A percentile compares a stretch with the other conserved stretches of the same genome.
Evolutionary conservation across 2,888 invertebrate species (phyloP).

Genomic region (Drosophila longiperda): DNA sequence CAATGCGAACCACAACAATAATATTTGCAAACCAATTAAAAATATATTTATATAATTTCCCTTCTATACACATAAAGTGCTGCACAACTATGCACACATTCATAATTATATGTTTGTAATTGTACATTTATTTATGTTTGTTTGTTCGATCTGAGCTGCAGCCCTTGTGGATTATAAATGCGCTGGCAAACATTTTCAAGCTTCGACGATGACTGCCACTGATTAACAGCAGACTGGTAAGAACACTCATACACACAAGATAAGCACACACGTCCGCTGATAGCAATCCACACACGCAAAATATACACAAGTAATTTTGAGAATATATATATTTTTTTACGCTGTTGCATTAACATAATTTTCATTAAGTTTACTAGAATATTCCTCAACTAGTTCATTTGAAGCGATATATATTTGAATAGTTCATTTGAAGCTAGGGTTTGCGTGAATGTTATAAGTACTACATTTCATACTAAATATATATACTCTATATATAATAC

Average conservation of each 20-base stretch:
- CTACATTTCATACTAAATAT: no score
- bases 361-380: conserved; percentile 17
- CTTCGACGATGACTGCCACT: conserved; percentile 45
- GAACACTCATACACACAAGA: conserved; percentile 17
- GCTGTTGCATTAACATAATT: conserved; percentile 30
- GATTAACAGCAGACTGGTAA: conserved; percentile 58
- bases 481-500: no score
- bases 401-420: neutral
- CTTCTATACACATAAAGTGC: neutral
- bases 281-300: conserved; percentile 14
- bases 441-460: neutral
- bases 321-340: no score
- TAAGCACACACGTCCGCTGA: neutral
- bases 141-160: conserved; percentile 13
- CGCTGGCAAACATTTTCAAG: conserved; percentile 47
- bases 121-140: conserved; percentile 6
- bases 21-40: conserved; percentile 76
- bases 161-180: conserved; percentile 23
- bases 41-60: conserved; percentile 60
- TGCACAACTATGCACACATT: conserved; percentile 2
- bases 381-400: conserved; percentile 26
- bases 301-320: conserved; percentile 55
- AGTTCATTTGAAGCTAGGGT: neutral
- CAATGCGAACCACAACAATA: conserved; percentile 62
- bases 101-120: conserved; percentile 7